These are phyloP conservation scores for Parnassius apollo DNA, from an alignment of 2,888 invertebrate genomes.

Conservation along the genomic window DNA sequence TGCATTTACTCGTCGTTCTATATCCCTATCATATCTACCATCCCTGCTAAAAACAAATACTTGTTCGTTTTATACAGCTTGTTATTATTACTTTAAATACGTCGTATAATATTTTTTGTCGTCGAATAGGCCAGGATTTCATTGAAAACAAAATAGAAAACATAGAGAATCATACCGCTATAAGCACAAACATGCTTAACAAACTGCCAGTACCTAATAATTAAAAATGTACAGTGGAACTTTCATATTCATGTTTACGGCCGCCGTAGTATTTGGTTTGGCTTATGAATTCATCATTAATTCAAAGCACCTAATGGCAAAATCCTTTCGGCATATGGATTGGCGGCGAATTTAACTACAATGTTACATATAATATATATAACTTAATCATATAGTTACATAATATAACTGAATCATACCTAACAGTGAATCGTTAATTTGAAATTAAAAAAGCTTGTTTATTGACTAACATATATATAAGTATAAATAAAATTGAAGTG, in stretches of 20 bases:
- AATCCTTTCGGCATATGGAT: constrained; percentile 38
- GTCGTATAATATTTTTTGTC: too few species aligned
- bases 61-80: too few species aligned
- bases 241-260: constrained; percentile 29
- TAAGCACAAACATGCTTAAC: constrained; percentile 13
- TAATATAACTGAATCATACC: neutral
- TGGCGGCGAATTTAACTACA: constrained; percentile 34
- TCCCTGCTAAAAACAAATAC: too few species aligned
- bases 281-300: constrained; percentile 39
- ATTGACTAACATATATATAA: too few species aligned
- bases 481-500: too few species aligned
- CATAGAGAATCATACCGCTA: constrained; percentile 2
- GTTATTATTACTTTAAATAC: too few species aligned
- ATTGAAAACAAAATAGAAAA: neutral
- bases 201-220: constrained; percentile 22
- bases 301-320: constrained; percentile 42
- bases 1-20: too few species aligned
- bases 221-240: constrained; percentile 26
- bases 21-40: too few species aligned
- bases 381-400: neutral
- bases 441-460: too few species aligned
- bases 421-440: neutral
- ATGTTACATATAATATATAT: constrained; percentile 18
- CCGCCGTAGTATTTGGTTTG: constrained; percentile 26
- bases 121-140: too few species aligned